Percentiles rank a stretch among this genome's conserved stretches.
Conservation (phyloP, 1,140 invertebrate genomes). For the Agrilus planipennis region DNA sequence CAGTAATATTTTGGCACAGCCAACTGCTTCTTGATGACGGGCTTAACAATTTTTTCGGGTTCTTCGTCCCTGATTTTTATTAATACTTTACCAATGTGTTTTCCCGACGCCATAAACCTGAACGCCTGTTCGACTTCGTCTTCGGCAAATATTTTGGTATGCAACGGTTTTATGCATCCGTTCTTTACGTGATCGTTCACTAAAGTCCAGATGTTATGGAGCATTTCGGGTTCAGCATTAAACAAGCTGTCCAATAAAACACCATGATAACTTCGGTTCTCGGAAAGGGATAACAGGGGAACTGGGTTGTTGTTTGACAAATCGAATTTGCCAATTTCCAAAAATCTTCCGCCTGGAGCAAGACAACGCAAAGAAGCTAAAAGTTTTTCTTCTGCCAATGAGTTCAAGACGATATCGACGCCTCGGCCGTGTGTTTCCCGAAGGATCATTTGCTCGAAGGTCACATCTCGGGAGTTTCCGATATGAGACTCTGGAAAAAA, state of each 20-base stretch:
- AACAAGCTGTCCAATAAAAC: conserved; percentile 2
- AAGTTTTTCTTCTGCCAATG: conserved; percentile 52
- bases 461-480: conserved; percentile 47
- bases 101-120: conserved; percentile 68
- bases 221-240: conserved; percentile 19
- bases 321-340: conserved; percentile 72
- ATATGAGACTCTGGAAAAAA: conserved; percentile 33
- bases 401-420: conserved; percentile 55
- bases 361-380: conserved; percentile 69
- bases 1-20: conserved; percentile 21
- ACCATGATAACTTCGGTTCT: neutral
- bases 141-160: conserved; percentile 43
- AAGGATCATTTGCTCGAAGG: conserved; percentile 46
- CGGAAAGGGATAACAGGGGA: conserved; percentile 58
- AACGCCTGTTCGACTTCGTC: conserved; percentile 53
- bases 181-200: conserved; percentile 49
- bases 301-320: conserved; percentile 49
- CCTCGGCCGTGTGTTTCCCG: conserved; percentile 45
- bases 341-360: conserved; percentile 50
- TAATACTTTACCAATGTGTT: conserved; percentile 76
- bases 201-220: conserved; percentile 35
- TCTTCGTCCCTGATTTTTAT: conserved; percentile 52
- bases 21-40: too few relatives aligned
- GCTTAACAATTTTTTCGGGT: neutral
- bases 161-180: conserved; percentile 53